Conservation (phyloP, 2,888 invertebrate genomes). For the Eucera pruinosa region DNA sequence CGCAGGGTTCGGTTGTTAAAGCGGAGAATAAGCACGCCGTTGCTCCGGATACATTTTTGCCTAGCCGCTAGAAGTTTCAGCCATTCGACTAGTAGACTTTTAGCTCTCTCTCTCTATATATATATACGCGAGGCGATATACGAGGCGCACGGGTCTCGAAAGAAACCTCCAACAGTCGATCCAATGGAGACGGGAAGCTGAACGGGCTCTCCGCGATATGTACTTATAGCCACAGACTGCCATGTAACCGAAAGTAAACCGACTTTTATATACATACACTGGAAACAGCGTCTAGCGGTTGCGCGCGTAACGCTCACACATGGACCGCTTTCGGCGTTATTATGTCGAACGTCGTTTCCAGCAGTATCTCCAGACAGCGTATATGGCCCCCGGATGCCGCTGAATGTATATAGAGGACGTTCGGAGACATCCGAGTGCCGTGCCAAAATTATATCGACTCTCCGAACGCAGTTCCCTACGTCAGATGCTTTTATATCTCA, state of each 20-base stretch:
- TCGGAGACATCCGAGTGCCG: conserved; percentile 76
- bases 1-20: conserved; percentile 43
- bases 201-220: conserved; percentile 63
- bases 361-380: conserved; percentile 50
- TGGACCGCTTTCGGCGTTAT: conserved; percentile 44
- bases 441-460: conserved; percentile 82
- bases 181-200: conserved; percentile 70
- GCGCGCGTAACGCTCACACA: conserved; percentile 36
- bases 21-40: conserved; percentile 40
- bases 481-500: conserved; percentile 73
- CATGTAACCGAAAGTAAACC: conserved; percentile 79
- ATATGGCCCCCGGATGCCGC: conserved; percentile 38
- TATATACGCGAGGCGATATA: conserved; percentile 21
- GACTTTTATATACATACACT: conserved; percentile 80
- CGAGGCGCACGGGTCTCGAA: conserved; percentile 20
- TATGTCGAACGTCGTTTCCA: conserved; percentile 71
- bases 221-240: conserved; percentile 54
- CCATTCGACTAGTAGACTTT: conserved; percentile 46
- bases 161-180: conserved; percentile 61
- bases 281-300: conserved; percentile 48
- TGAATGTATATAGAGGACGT: conserved; percentile 54
- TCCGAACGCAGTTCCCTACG: conserved; percentile 73
- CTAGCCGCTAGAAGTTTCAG: conserved; percentile 59
- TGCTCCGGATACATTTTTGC: conserved; percentile 65
- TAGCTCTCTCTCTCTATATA: conserved; percentile 12